Evolutionary conservation across 2,797 vertebrate species (phyloP).

Genomic region (Heterohyrax brucei): DNA sequence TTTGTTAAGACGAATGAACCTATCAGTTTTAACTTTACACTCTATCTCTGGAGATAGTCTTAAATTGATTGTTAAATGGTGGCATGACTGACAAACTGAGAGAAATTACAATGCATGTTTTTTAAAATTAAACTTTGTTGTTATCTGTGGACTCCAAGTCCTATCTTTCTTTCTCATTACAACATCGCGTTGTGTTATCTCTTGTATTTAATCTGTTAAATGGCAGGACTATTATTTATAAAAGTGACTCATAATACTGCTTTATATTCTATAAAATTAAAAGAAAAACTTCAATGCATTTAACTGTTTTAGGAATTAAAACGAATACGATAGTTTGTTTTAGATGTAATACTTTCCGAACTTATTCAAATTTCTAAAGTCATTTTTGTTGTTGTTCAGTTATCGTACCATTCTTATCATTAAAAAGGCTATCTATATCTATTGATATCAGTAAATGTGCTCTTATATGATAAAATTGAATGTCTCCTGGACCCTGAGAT

Average conservation of each 20-base stretch:
- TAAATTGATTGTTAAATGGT: constrained; percentile 23
- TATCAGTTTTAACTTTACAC: constrained; percentile 36
- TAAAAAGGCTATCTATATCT: constrained; percentile 80
- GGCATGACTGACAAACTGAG: background rate
- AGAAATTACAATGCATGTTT: background rate
- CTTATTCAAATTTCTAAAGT: constrained; percentile 76
- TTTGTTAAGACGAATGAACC: constrained; percentile 25
- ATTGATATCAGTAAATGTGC: background rate
- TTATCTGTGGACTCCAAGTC: background rate
- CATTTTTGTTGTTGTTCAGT: constrained; percentile 32
- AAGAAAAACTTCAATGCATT: background rate
- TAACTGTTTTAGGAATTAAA: constrained; percentile 69
- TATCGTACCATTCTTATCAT: constrained; percentile 79
- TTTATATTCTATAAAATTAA: background rate
- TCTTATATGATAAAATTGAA: too few species aligned
- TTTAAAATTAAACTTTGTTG: background rate
- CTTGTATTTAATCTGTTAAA: background rate
- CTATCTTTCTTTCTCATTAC: background rate
- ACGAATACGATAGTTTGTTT: constrained; percentile 34
- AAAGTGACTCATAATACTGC: background rate
- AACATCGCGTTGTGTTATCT: background rate
- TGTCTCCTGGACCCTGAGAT: too few species aligned
- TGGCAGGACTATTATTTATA: background rate
- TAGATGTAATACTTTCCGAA: constrained; percentile 62
- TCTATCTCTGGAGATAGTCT: background rate